Evolutionary conservation across 2,113 vertebrate genomes (phyloP), one percentile per base, ranked within the genome.

Genomic region (Actinemys pallida): DNA sequence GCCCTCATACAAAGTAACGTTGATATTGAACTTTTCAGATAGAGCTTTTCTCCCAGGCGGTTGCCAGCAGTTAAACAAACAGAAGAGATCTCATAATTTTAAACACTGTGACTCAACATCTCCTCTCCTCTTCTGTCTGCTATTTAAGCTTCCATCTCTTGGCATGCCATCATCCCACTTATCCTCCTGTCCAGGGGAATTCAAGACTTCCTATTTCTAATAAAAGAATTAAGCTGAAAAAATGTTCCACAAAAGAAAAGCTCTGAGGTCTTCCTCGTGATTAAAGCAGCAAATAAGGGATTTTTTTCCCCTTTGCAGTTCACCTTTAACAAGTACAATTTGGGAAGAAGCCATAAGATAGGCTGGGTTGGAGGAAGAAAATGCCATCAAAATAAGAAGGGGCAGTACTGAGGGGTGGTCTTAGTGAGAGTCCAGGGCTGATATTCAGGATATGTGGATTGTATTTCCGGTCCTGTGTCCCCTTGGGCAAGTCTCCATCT

Each of bases 281-380:
- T 13, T 83, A 93, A 96, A 90, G 45, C 45, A 91, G 20, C 53
- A 94, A 10, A 72, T 91, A 83, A 47, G 57, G 92, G 78, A 83
- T 83, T 39, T 84, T 39, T 17, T 31, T 16, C 19, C 14, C 19
- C 78, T 62, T 85, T 92, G 35, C 50, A 24, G 16, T 78, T 95
- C 35, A 47, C 39, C 45, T 84, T 25, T 47, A 57, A 75, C 90
- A 96, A 81, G 35, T 10, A 86, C 50, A 65, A n/a, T 45, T 87
- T 85, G 81, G 56, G 76, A 95, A 93, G 27, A 69, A 19, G 65
- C 19, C n/a, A 72, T 39, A 72, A 72, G 10, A 97, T 93, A 47
- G 24, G 45, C 25, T 57, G 90, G 35, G 25, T 5, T 92, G 56
- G 2, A 81, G 89, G 92, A 90, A 42, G 29, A 24, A 50, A 47